Conservation (phyloP, 92 coral and sea anemone genomes). For the Paragorgia papillata region DNA sequence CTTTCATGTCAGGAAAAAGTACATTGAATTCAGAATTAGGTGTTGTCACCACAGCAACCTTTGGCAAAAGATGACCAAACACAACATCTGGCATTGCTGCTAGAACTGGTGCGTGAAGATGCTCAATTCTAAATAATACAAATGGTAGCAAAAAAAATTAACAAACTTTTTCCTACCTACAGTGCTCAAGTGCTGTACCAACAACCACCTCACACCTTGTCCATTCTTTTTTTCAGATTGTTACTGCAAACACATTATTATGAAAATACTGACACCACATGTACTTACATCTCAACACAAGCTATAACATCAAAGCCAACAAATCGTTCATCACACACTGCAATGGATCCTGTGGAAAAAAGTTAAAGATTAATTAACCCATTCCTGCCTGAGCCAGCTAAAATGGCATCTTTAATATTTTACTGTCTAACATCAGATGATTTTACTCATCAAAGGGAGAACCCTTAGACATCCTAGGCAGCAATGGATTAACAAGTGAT, state of each 20-base stretch:
- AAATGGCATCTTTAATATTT: background rate
- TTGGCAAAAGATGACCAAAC: constrained; percentile 95
- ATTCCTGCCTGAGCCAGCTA: too few relatives aligned
- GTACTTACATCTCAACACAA: constrained; percentile 93
- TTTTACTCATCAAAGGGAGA: too few relatives aligned
- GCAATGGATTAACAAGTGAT: too few relatives aligned
- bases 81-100: constrained; percentile 75
- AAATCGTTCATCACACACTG: constrained; percentile 86
- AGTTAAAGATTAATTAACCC: background rate
- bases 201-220: too few relatives aligned
- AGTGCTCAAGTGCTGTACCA: too few relatives aligned
- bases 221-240: too few relatives aligned
- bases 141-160: too few relatives aligned
- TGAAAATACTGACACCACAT: too few relatives aligned
- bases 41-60: constrained; percentile 92
- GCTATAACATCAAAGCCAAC: constrained; percentile 88
- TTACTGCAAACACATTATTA: too few relatives aligned
- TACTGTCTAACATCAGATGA: too few relatives aligned
- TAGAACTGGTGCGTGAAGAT: constrained; percentile 73
- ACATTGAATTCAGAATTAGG: constrained; percentile 98
- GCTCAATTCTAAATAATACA: constrained; percentile 70
- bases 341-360: constrained; percentile 72
- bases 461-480: too few relatives aligned
- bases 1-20: constrained; percentile 76
- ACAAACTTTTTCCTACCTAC: too few relatives aligned